These are phyloP conservation scores for Dendrophyllia cribrosa DNA, from an alignment of 64 coral and sea anemone genomes.

Conservation along the genomic window DNA sequence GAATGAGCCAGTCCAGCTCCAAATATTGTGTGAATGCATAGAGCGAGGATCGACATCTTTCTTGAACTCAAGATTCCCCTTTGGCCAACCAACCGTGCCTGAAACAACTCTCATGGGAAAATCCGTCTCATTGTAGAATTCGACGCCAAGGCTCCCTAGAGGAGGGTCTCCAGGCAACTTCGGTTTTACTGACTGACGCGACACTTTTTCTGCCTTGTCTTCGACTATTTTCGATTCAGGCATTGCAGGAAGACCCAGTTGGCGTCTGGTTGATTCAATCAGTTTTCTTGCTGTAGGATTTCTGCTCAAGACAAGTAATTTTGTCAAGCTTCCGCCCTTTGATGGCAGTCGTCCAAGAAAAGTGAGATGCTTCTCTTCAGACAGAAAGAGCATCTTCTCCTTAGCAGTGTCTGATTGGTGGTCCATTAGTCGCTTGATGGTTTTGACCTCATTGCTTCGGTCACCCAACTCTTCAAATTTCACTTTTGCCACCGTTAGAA, in stretches of 20 bases:
- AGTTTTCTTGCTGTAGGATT: not conserved
- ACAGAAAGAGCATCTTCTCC: not conserved
- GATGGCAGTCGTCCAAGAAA: slow-evolving; percentile 1
- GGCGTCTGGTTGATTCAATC: not conserved
- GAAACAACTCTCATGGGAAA: no score
- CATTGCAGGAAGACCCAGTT: not conserved
- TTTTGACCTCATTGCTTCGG: not conserved
- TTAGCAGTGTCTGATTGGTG: not conserved
- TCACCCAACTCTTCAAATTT: not conserved
- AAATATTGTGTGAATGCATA: no score
- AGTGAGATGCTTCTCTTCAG: slow-evolving; percentile 1
- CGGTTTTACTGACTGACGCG: not conserved
- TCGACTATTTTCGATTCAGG: not conserved
- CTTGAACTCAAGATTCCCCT: no score
- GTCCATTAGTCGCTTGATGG: not conserved
- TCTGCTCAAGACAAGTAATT: not conserved
- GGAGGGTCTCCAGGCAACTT: no score
- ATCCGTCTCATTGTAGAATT: no score
- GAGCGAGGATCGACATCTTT: no score
- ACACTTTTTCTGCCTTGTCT: not conserved
- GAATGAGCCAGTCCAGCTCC: no score
- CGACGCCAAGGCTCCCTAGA: no score
- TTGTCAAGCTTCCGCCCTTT: not conserved
- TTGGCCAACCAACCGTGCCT: no score
- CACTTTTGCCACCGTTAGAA: not conserved